Conservation (phyloP, 2,888 invertebrate species). For the Notodonta ziczac region DNA sequence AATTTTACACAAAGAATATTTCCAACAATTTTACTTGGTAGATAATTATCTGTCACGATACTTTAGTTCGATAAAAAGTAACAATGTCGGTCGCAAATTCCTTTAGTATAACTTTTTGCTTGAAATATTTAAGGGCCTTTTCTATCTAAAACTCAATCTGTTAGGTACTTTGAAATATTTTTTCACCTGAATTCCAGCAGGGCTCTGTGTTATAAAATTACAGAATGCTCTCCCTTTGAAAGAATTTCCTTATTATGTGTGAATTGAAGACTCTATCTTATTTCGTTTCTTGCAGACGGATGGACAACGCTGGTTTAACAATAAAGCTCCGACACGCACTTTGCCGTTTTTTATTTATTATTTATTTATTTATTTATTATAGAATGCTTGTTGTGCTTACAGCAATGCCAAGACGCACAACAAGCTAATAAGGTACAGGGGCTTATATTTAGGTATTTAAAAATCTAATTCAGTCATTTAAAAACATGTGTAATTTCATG, state of each 20-base stretch:
- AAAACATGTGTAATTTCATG: no score
- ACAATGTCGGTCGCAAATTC: slow-evolving; percentile 3
- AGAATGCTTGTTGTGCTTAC: no score
- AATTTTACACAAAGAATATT: slow-evolving; percentile 1
- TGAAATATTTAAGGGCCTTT: background rate
- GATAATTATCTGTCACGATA: slow-evolving; percentile 1
- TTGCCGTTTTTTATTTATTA: no score
- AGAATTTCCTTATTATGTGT: background rate
- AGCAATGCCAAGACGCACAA: no score
- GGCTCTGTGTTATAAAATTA: no score
- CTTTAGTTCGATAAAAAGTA: background rate
- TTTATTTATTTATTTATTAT: no score
- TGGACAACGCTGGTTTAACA: no score
- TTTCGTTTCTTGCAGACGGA: background rate
- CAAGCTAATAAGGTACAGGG: no score
- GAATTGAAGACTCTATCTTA: no score
- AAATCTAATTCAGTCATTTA: no score
- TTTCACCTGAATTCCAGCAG: background rate
- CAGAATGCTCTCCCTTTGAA: background rate
- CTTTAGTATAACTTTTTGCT: background rate
- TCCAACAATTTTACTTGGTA: background rate
- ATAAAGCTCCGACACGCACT: no score
- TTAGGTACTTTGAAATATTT: background rate
- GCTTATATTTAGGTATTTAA: no score
- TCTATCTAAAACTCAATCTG: background rate